Evolutionary conservation across 2,888 invertebrate species (phyloP).

Genomic region (Myopa tessellatipennis): DNA sequence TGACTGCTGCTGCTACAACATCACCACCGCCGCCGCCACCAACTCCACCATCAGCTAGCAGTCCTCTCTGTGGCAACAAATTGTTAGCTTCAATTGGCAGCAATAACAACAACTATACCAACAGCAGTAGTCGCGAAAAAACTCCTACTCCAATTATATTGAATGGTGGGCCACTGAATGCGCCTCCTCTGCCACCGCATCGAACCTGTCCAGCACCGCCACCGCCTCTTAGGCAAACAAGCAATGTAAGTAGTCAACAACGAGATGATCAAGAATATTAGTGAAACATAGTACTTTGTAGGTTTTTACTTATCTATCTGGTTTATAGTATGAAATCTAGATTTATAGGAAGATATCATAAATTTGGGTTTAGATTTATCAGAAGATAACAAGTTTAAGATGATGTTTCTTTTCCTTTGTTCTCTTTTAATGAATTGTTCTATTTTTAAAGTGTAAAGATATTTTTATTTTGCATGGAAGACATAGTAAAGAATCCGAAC

Average conservation of each 20-base stretch:
- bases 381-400: too few species aligned
- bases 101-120: constrained; percentile 7
- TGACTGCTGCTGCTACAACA: constrained; percentile 52
- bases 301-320: too few species aligned
- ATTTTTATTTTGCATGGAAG: too few species aligned
- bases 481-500: too few species aligned
- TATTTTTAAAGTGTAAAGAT: too few species aligned
- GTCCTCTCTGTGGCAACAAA: constrained; percentile 51
- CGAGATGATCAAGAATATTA: too few species aligned
- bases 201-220: constrained; percentile 67
- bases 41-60: constrained; percentile 48
- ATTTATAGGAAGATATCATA: too few species aligned
- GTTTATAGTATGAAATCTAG: too few species aligned
- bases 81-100: constrained; percentile 35
- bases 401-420: too few species aligned
- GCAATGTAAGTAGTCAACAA: constrained; percentile 60
- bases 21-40: constrained; percentile 55
- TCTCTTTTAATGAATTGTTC: too few species aligned
- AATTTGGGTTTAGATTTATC: too few species aligned
- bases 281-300: too few species aligned
- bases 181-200: constrained; percentile 67
- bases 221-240: constrained; percentile 65
- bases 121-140: constrained; percentile 51
- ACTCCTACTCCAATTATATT: constrained; percentile 58
- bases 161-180: constrained; percentile 60